Conservation (phyloP, 2,797 vertebrate species). For the Mionectes olivaceus region DNA sequence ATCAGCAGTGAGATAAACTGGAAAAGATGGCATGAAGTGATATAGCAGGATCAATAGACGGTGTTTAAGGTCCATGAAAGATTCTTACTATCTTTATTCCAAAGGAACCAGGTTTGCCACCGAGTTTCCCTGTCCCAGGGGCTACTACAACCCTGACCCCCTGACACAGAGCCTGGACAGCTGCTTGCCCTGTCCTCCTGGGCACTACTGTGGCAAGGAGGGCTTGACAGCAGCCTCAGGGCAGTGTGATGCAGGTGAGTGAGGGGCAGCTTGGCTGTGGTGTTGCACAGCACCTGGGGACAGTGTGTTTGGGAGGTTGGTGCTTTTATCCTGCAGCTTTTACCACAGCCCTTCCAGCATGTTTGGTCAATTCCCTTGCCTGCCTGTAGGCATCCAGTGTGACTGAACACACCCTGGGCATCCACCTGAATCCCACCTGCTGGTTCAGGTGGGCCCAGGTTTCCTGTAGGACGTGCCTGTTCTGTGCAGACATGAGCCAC, state of each 20-base stretch:
- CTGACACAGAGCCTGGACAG: conserved; percentile 93
- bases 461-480: background rate
- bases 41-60: background rate
- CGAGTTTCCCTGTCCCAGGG: conserved; percentile 92
- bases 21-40: background rate
- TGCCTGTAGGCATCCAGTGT: accelerated
- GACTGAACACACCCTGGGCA: background rate
- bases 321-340: background rate
- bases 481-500: background rate
- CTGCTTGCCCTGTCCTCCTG: conserved; percentile 92
- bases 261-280: background rate
- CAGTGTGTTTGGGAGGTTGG: accelerated
- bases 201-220: conserved; percentile 92
- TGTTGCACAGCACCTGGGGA: background rate
- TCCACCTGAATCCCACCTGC: background rate
- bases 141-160: conserved; percentile 95
- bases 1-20: background rate
- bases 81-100: background rate
- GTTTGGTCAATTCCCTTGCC: background rate
- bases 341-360: background rate
- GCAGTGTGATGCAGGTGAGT: conserved; percentile 90
- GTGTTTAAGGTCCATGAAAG: accelerated
- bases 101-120: conserved; percentile 88
- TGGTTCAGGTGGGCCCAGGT: background rate
- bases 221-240: conserved; percentile 87